Evolutionary conservation across 1,140 invertebrate genomes (phyloP).

Genomic region (Neuroterus valhalla): DNA sequence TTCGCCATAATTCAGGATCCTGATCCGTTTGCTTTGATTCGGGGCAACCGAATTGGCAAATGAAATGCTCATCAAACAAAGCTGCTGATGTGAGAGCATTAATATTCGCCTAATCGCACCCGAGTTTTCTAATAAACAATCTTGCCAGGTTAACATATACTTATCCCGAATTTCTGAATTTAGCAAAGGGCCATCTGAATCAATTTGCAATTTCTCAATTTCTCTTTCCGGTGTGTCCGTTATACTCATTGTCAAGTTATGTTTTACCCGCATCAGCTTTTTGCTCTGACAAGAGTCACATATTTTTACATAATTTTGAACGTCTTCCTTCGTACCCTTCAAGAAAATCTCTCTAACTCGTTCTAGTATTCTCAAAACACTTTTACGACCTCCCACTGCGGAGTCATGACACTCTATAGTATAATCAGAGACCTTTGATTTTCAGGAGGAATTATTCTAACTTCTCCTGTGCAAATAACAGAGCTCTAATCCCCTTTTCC

Average conservation of each 20-base stretch:
- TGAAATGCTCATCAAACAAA: constrained; percentile 35
- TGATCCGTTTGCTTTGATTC: constrained; percentile 35
- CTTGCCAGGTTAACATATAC: constrained; percentile 62
- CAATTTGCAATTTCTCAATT: constrained; percentile 63
- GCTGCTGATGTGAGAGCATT: constrained; percentile 56
- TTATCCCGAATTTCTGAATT: constrained; percentile 53
- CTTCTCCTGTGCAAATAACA: constrained; percentile 37
- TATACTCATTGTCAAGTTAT: constrained; percentile 64
- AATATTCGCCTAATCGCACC: constrained; percentile 51
- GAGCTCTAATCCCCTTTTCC: constrained; percentile 29
- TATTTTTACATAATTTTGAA: too few relatives aligned
- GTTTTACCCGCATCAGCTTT: constrained; percentile 60
- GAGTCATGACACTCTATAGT: constrained; percentile 62
- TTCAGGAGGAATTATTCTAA: constrained; percentile 37
- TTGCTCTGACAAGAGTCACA: constrained; percentile 57
- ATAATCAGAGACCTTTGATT: constrained; percentile 60
- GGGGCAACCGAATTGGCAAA: constrained; percentile 35
- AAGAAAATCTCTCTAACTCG: constrained; percentile 62
- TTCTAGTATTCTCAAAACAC: constrained; percentile 59
- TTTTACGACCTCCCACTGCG: constrained; percentile 59
- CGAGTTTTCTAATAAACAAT: constrained; percentile 60
- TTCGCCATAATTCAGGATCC: constrained; percentile 38
- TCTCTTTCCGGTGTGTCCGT: constrained; percentile 58
- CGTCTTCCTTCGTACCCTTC: constrained; percentile 62
- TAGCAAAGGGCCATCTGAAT: constrained; percentile 62